Conservation (phyloP, 1,140 invertebrate species). For the Mya arenaria region DNA sequence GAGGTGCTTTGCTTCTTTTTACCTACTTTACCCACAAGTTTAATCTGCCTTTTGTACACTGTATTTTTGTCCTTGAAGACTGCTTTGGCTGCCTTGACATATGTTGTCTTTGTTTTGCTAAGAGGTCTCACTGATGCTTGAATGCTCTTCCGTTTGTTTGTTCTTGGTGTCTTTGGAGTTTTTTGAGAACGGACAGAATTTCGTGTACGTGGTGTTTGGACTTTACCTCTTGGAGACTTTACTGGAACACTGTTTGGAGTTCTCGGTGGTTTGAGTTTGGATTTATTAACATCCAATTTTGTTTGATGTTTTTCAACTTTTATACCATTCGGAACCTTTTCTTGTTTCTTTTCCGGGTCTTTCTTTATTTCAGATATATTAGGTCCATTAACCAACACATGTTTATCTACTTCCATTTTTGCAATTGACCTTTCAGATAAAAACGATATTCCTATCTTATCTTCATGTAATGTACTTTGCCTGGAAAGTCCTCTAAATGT, state of each 20-base stretch:
- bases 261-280: neutral
- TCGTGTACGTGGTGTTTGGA: neutral
- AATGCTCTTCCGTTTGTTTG: neutral
- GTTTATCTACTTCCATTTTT: too few relatives aligned
- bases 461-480: constrained; percentile 8
- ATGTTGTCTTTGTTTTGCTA: constrained; percentile 4
- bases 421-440: too few relatives aligned
- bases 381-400: too few relatives aligned
- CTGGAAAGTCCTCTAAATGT: constrained; percentile 25
- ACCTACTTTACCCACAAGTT: constrained; percentile 5
- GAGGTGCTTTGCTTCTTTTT: neutral
- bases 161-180: too few relatives aligned
- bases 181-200: neutral
- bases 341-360: too few relatives aligned
- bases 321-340: neutral
- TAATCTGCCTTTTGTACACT: too few relatives aligned
- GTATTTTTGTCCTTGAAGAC: constrained; percentile 32
- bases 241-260: neutral
- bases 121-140: neutral
- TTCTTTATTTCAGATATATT: too few relatives aligned
- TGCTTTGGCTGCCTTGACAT: constrained; percentile 33
- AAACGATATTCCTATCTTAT: constrained; percentile 9
- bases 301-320: neutral
- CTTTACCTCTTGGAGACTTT: neutral
- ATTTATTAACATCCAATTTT: neutral